Evolutionary conservation across 1,140 invertebrate species (phyloP).

Genomic region (Drosophila willistoni): DNA sequence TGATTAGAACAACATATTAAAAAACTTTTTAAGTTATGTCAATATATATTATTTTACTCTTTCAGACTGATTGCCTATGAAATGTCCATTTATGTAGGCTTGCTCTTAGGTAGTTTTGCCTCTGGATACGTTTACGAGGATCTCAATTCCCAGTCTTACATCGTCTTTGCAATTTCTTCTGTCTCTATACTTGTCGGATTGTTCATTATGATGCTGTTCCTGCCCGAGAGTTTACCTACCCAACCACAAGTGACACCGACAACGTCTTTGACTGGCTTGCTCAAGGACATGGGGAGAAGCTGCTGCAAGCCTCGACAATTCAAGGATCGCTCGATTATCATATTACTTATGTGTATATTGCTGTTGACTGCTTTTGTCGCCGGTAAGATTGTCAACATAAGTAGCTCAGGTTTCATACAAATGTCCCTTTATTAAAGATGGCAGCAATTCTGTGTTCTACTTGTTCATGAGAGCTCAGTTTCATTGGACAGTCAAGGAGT

Average conservation of each 20-base stretch:
- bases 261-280: conserved; percentile 55
- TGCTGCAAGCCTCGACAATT: conserved; percentile 85
- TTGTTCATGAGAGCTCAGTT: conserved; percentile 87
- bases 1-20: too few relatives aligned
- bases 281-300: conserved; percentile 85
- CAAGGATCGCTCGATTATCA: conserved; percentile 85
- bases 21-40: too few relatives aligned
- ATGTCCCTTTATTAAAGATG: conserved; percentile 56
- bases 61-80: conserved; percentile 87
- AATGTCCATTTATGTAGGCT: conserved; percentile 84
- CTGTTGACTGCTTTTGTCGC: conserved; percentile 84
- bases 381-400: conserved; percentile 26
- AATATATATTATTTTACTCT: too few relatives aligned
- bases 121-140: conserved; percentile 82
- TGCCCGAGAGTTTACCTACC: conserved; percentile 65
- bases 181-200: conserved; percentile 47
- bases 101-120: conserved; percentile 85
- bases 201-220: conserved; percentile 46
- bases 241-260: neutral
- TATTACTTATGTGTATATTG: conserved; percentile 85
- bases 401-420: neutral
- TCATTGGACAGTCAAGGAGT: conserved; percentile 87
- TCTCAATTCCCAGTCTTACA: conserved; percentile 50
- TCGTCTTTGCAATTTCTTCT: conserved; percentile 62
- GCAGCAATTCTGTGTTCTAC: conserved; percentile 84